Conservation (phyloP, 1,140 invertebrate species). For the Lordiphosa mommai region DNA sequence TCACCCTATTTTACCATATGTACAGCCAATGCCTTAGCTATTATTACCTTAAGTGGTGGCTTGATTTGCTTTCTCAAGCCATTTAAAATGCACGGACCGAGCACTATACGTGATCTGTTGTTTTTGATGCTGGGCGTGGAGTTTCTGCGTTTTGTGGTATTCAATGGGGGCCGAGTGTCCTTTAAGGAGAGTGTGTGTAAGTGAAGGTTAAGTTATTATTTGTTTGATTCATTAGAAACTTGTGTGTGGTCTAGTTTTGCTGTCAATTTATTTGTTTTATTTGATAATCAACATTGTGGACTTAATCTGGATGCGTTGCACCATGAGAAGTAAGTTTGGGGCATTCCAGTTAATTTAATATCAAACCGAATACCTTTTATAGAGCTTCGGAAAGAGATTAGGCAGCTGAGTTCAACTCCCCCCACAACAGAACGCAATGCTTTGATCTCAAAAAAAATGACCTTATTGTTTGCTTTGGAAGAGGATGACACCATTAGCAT, state of each 20-base stretch:
- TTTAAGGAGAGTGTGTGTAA: slow-evolving; percentile 10
- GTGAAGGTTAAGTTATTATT: background rate
- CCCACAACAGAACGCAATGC: background rate
- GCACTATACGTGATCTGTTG: slow-evolving; percentile 30
- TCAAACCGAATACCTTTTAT: background rate
- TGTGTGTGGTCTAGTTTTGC: background rate
- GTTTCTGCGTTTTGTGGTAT: slow-evolving; percentile 11
- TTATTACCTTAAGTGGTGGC: slow-evolving; percentile 37
- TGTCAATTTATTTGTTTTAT: slow-evolving; percentile 14
- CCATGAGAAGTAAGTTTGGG: slow-evolving; percentile 39
- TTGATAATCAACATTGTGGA: slow-evolving; percentile 26
- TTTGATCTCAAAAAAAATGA: background rate
- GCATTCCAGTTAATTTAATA: too few species aligned
- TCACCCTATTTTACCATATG: slow-evolving; percentile 40
- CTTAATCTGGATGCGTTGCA: slow-evolving; percentile 2
- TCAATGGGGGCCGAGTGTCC: background rate
- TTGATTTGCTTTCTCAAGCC: slow-evolving; percentile 31
- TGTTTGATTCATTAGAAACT: background rate
- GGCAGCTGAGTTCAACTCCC: background rate
- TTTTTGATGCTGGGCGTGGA: slow-evolving; percentile 26
- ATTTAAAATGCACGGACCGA: slow-evolving; percentile 29
- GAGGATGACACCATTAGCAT: slow-evolving; percentile 20
- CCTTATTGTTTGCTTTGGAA: background rate
- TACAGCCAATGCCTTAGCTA: slow-evolving; percentile 29
- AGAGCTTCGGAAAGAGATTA: slow-evolving; percentile 33